Conservation (phyloP, 2,888 invertebrate genomes). For the Drosophila mimica region DNA sequence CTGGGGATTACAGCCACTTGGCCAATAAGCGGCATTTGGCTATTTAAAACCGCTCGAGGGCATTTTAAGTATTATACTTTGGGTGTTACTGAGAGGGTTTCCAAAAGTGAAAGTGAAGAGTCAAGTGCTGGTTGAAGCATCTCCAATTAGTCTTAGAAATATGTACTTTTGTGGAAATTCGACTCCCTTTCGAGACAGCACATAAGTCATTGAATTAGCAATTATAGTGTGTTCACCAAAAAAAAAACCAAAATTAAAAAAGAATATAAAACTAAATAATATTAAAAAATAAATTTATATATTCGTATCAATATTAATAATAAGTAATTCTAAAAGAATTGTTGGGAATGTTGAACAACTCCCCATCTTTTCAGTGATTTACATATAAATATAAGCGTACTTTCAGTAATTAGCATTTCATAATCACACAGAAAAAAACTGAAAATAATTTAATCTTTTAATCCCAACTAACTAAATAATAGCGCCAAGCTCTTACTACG, state of each 20-base stretch:
- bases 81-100: not conserved
- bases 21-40: slow-evolving; percentile 9
- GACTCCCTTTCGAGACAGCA: not conserved
- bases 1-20: slow-evolving; percentile 19
- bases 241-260: not conserved
- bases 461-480: not conserved
- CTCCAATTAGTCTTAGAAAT: not conserved
- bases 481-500: not conserved
- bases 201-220: not conserved
- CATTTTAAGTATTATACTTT: slow-evolving; percentile 1
- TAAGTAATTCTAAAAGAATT: not conserved
- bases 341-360: not conserved
- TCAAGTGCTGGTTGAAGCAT: not conserved
- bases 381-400: not conserved
- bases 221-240: not conserved
- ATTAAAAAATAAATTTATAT: not conserved
- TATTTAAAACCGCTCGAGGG: slow-evolving; percentile 1
- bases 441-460: not conserved
- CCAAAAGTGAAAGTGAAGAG: not conserved
- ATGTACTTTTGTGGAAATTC: not conserved
- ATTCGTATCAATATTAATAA: not conserved
- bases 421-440: not conserved
- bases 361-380: not conserved
- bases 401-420: not conserved
- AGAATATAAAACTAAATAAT: not conserved